Evolutionary conservation across 2,888 invertebrate genomes (phyloP), one percentile per base, ranked within the genome.

Genomic region (Agrochola litura): DNA sequence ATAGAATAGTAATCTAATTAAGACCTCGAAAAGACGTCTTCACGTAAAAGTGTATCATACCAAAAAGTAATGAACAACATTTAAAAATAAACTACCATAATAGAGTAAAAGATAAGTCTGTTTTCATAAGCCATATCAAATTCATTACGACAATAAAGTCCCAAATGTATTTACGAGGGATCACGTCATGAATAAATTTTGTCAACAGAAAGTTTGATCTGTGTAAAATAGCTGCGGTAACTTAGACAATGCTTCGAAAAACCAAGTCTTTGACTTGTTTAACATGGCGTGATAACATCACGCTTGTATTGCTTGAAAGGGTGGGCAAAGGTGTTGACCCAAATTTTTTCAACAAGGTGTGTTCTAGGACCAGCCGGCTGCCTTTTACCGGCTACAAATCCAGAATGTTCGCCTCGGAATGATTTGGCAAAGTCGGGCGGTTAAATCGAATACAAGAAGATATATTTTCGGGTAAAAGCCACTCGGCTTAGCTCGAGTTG

Each of bases 121-220:
- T 92, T 95, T 94, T 94, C 94, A 94, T 95, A 95, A 95, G 92
- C 95, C 93, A 93, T 96, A 95, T 96, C 95, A 95, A 96, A 96
- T 96, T 96, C 95, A 96, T 96, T 96, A 96, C 94, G 92, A 96
- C 95, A 95, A 95, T 96, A 96, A 96, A 96, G 93, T 94, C 95
- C 95, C 95, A 94, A 95, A 96, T 96, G 95, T 96, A 96, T 96
- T 96, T 95, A 96, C 95, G 95, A 95, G 95, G 95, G 96, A 95
- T 95, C 96, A 94, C 91, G 95, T 92, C 94, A 96, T 96, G 96
- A 96, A 96, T 96, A 96, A 95, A 96, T 96, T 96, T 95, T 87
- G 93, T 93, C 92, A 94, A 93, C 92, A 92, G 90, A 94, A 96
- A 96, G 94, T 96, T 96, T 94, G 94, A 95, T 79, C 58, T 94